A percentile compares a stretch with the other conserved stretches of the same genome.
Evolutionary conservation across 2,888 invertebrate genomes (phyloP).

Genomic region (Tholera decimalis): DNA sequence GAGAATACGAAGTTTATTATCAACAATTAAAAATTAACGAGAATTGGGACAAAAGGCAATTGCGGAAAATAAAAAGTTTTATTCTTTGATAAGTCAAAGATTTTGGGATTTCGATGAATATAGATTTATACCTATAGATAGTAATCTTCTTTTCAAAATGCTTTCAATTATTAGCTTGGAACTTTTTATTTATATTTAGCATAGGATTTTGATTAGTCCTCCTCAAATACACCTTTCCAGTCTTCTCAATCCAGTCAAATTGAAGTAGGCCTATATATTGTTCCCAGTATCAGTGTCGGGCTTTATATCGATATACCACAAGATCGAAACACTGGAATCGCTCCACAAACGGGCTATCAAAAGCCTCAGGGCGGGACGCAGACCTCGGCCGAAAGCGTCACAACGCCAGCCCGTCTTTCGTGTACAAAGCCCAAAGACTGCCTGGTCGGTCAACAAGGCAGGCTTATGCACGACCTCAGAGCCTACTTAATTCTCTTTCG

Average conservation of each 20-base stretch:
- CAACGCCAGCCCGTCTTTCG: slow-evolving; percentile 21
- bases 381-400: slow-evolving; percentile 35
- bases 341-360: slow-evolving; percentile 37
- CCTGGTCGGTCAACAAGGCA: slow-evolving; percentile 44
- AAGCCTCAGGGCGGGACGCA: slow-evolving; percentile 23
- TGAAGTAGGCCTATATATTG: neutral
- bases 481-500: slow-evolving; percentile 59
- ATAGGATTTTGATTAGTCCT: neutral
- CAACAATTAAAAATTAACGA: slow-evolving; percentile 47
- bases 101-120: slow-evolving; percentile 11
- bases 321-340: slow-evolving; percentile 12
- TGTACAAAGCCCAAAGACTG: slow-evolving; percentile 35
- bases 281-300: neutral
- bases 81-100: slow-evolving; percentile 25
- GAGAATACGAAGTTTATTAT: slow-evolving; percentile 40
- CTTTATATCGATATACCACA: slow-evolving; percentile 21
- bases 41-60: slow-evolving; percentile 43
- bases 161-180: too few relatives aligned
- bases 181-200: neutral
- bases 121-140: too few relatives aligned
- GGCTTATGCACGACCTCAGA: slow-evolving; percentile 9
- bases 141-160: neutral
- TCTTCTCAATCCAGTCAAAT: neutral
- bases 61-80: slow-evolving; percentile 21
- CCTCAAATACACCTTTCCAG: neutral